Evolutionary conservation across 2,888 invertebrate species (phyloP), one percentile per base, ranked within the genome.

Genomic region (Parnassius glacialis): DNA sequence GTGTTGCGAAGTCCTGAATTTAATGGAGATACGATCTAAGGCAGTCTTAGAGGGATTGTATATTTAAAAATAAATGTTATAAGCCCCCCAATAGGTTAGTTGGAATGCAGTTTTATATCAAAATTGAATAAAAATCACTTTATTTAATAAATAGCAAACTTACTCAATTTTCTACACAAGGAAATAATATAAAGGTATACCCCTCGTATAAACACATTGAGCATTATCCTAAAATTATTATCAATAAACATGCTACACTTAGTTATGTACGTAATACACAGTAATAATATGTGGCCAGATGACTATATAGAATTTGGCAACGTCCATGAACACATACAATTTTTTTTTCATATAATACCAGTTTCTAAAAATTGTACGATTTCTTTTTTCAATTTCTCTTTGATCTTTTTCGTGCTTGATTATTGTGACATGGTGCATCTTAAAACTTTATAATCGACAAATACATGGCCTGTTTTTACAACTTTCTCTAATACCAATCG

Each of bases 261-360:
- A 78, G 70, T 72, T 75, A 79, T 73, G 70, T 72, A 71, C 73
- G 75, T 78, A 79, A 76, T 84, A 82, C 76, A 80, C 78, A 79
- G 76, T 85, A 82, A 82, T 84, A 83, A 84, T 86, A 80, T 79
- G 81, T 82, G 79, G 84, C 83, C 79, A 80, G 79, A 80, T 71
- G 68, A 76, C 78, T 83, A 90, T 81, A 87, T 74, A 79, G 79
- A 90, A 86, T 91, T 91, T 91, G 91, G 91, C 91, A 91, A 84
- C 87, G 78, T 81, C 81, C 76, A 86, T 89, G 88, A 90, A 91
- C 90, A 89, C 90, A 66, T 65, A 70, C 64, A 67, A 67, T 69
- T 65, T 65, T 65, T n/a, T 64, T 62, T 48, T 53, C 57, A 70
- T 70, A 73, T 72, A 72, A 75, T 74, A 68, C 64, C 69, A 68